Base-by-base conservation (phyloP, 2,888 invertebrate species). In the Sericinus montela region DNA sequence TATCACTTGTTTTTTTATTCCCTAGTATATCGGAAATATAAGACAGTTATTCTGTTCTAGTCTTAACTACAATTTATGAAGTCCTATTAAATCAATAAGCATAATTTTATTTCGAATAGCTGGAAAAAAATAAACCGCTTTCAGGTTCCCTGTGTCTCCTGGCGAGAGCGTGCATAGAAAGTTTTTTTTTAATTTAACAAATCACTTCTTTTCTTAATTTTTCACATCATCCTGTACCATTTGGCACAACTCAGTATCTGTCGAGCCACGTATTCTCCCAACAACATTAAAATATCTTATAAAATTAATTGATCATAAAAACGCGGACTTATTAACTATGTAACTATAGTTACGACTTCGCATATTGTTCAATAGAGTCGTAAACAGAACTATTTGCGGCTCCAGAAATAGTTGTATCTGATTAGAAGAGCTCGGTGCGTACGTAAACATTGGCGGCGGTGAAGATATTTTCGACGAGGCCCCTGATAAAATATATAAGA, bases 331-430 rank as follows among this genome's bases (percentile, higher is more conserved):
- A 25, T 19, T 19, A 41, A 47, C 40, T 47, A 36, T 40, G 35
- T 41, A 35, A 35, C 16, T 35, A 47, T 29, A 41, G 39, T 3
- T 41, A 25, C 35, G 25, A 25, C 25, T 25, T 25, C 25, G 35
- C 35, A 41, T 36, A 41, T 15, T 29, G 34, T 35, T 11, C 28
- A 15, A 46, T 41, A 19, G 28, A 41, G 35, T 36, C 40, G 47
- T 47, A 47, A 47, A 47, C 35, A 19, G 35, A 47, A 47, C 47
- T 28, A 47, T 36, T 35, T 35, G 40, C 29, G 47, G 35, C 16
- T 35, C 35, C 29, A 35, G 35, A 47, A 47, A 47, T 47, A 47
- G 47, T 41, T 29, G 13, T 41, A 36, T 47, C 40, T 47, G 47
- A 47, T 47, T 47, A 47, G 35, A 47, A 41, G 47, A 41, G 40